Evolutionary conservation across 2,113 vertebrate species (phyloP).

Genomic region (Argyrosomus japonicus): DNA sequence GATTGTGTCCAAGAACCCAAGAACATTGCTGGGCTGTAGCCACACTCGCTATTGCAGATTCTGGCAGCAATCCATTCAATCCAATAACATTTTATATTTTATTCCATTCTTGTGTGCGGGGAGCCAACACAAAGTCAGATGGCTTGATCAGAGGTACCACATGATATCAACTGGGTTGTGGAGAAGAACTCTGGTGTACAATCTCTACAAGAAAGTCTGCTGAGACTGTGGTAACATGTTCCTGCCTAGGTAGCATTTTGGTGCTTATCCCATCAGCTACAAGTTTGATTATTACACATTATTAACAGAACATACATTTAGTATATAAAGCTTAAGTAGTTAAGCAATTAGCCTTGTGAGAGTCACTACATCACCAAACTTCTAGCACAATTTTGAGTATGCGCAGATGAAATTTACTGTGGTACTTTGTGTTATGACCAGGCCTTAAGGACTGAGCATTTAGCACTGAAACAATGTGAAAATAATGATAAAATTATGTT

Average conservation of each 20-base stretch:
- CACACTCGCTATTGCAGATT: no score
- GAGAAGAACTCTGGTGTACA: neutral
- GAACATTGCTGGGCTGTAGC: no score
- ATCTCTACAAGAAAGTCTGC: neutral
- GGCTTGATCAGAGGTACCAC: neutral
- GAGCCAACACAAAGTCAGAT: neutral
- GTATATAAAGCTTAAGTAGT: neutral
- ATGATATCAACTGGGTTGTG: neutral
- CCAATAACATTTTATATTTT: no score
- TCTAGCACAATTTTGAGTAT: neutral
- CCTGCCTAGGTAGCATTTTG: no score
- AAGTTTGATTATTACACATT: no score
- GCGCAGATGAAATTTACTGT: neutral
- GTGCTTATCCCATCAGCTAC: no score
- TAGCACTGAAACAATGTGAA: neutral
- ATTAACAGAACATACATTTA: neutral
- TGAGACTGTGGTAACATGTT: no score
- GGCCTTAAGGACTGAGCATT: neutral
- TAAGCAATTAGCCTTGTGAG: neutral
- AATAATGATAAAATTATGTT: neutral
- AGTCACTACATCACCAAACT: neutral
- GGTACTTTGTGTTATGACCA: neutral
- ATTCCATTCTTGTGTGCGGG: no score
- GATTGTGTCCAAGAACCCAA: no score
- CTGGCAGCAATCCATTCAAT: no score